A percentile compares a stretch with the other conserved stretches of the same genome.
phyloP scores from a whole-genome alignment of 2,113 vertebrate species.

The Lepus europaeus region DNA sequence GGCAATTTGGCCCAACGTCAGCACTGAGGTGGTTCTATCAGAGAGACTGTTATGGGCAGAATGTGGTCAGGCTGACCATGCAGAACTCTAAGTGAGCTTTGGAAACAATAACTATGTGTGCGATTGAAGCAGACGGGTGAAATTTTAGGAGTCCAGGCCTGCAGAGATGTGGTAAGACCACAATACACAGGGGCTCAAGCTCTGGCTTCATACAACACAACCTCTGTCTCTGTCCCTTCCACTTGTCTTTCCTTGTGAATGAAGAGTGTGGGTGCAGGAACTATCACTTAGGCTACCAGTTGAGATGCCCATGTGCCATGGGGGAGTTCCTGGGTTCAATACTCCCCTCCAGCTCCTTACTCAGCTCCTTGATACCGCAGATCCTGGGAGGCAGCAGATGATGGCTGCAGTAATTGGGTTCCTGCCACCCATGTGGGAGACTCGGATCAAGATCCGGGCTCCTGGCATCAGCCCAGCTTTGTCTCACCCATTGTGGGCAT shows the following conservation, averaged over 20 bases:
- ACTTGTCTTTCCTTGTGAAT: background rate
- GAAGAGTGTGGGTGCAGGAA: background rate
- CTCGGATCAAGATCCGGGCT: too few relatives aligned
- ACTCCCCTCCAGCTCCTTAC: too few relatives aligned
- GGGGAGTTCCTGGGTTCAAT: too few relatives aligned
- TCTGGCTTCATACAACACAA: background rate
- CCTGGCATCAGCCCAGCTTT: too few relatives aligned
- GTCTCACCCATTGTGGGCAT: too few relatives aligned
- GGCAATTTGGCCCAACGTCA: background rate
- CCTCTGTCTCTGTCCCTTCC: background rate
- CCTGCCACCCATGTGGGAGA: too few relatives aligned
- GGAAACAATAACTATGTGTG: background rate
- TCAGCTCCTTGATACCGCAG: too few relatives aligned
- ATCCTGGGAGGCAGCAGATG: too few relatives aligned
- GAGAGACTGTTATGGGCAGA: background rate
- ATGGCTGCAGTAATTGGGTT: too few relatives aligned
- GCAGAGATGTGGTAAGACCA: background rate
- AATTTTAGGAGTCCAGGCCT: background rate
- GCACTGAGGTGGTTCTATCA: background rate
- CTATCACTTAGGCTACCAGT: too few relatives aligned
- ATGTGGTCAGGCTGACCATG: background rate
- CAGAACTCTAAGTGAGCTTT: constrained; percentile 2
- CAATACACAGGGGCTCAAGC: background rate
- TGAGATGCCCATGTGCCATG: too few relatives aligned
- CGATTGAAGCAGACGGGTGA: background rate